Evolutionary conservation across 1,140 invertebrate genomes (phyloP).

Genomic region (Macrobrachium rosenbergii): DNA sequence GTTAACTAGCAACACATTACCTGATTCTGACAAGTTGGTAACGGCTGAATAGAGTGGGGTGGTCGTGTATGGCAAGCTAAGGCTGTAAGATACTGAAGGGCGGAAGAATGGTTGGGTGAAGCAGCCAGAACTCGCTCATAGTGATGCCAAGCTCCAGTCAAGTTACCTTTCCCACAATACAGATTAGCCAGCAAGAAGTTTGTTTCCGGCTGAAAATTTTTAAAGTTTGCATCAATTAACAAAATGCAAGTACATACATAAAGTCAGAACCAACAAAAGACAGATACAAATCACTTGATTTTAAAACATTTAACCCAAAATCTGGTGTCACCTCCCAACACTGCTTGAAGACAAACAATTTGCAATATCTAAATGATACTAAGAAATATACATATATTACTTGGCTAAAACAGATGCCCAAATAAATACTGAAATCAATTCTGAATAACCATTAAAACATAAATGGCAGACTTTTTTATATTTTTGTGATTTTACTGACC

Average conservation of each 20-base stretch:
- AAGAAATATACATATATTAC: no score
- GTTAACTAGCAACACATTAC: constrained; percentile 6
- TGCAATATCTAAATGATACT: no score
- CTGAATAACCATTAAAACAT: no score
- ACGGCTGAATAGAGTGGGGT: constrained; percentile 31
- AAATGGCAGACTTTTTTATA: no score
- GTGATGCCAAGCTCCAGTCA: constrained; percentile 78
- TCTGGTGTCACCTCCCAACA: no score
- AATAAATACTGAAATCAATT: no score
- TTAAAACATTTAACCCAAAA: no score
- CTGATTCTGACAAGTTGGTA: constrained; percentile 58
- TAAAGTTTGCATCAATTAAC: constrained; percentile 7
- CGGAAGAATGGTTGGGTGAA: constrained; percentile 74
- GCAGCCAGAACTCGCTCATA: constrained; percentile 77
- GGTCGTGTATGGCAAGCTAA: constrained; percentile 74
- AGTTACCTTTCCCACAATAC: constrained; percentile 78
- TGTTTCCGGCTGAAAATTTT: constrained; percentile 76
- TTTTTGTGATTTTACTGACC: no score
- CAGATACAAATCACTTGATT: not conserved
- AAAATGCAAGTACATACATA: not conserved
- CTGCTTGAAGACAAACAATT: no score
- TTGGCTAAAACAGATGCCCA: no score
- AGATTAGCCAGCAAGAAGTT: constrained; percentile 80
- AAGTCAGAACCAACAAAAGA: not conserved
- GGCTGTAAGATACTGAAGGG: constrained; percentile 73